Evolutionary conservation across 1,140 invertebrate genomes (phyloP), one percentile per base, ranked within the genome.

Genomic region (Anastrepha ludens): DNA sequence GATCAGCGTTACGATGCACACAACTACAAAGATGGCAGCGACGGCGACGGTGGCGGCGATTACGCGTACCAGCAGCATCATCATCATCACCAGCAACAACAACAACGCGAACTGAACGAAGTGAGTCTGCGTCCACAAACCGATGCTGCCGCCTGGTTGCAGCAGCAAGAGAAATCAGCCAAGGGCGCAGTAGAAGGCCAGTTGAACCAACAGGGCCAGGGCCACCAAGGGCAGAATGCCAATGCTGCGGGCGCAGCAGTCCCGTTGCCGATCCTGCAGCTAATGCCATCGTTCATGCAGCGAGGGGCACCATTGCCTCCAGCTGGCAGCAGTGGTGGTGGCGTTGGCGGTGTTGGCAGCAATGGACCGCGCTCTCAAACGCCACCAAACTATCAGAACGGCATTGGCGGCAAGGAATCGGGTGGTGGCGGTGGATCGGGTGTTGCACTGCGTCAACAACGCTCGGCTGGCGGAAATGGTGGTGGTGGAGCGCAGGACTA

Each of bases 231-330:
- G 9, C 88, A 87, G 65, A 39, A 87, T 88, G 50, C 89, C 88
- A 81, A 85, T 58, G 88, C 87, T n/a, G 89, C 89, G 64, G 91
- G 90, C n/a, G 93, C 93, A 89, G 94, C 94, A 91, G 93, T 95
- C 89, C 94, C 93, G 89, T 94, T 92, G 62, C 93, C 93, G 58
- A 92, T 93, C 41, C 89, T 92, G n/a, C 90, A 92, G 11, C 88
- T 93, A 13, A 92, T 93, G 93, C 93, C 93, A 65, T 91, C 92
- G 64, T 93, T 93, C 65, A 93, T 92, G 92, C 91, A 91, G 87
- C 90, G 92, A 85, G 89, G 92, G 55, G 91, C 91, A 60, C 93
- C 95, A 95, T 92, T 95, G 94, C 93, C 96, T 95, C 5, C 85
- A 59, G 47, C 64, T 9, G 59, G 85, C 13, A 86, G 60, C 20